Base-by-base conservation (phyloP, 2,113 vertebrate genomes). In the Potamarius usumacintae region DNA sequence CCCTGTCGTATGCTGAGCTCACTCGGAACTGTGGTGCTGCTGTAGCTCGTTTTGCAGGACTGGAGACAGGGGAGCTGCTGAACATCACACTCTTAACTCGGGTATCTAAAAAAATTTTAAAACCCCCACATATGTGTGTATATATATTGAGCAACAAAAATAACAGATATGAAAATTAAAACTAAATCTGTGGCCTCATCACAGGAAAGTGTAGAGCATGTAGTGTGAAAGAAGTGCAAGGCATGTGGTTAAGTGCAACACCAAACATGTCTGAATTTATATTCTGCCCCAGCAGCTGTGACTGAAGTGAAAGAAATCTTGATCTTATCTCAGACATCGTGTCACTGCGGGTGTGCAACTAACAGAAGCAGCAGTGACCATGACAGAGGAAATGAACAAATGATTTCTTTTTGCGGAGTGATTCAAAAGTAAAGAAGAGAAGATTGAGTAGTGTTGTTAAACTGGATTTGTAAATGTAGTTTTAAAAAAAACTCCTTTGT, bases 141-240 rank as follows among this genome's bases (percentile, higher is more conserved):
- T 42, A 42, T 42, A 25, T 20, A 5, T 52, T 79, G 7, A 4
- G 53, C n/a, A 18, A 9, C 50, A 7, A 53, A 79, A 55, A 78
- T 20, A 79, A 27, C n/a, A 25, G 77, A 57, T 15, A 30, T 14
- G 10, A 55, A 20, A 34, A 60, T 34, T 10, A 27, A 74, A 81
- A 10, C 53, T 12, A 86, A 88, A 85, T 90, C 63, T 90, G 85
- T 58, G 27, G 27, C 55, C 79, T 20, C 81, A 12, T 85, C 50
- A 82, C 12, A 30, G 27, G 53, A 76, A 82, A 55, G 53, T 81
- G 58, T 58, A 82, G 74, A 65, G 87, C 88, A 53, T n/a, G 17
- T 62, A 50, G 18, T 7, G 57, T 20, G 53, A 20, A 27, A 62
- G 52, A 11, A 55, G 48, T 88, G 91, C 60, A 52, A 89, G 71